These are phyloP conservation scores for Nymphicus hollandicus DNA, from an alignment of 2,113 vertebrate genomes.

Conservation along the genomic window DNA sequence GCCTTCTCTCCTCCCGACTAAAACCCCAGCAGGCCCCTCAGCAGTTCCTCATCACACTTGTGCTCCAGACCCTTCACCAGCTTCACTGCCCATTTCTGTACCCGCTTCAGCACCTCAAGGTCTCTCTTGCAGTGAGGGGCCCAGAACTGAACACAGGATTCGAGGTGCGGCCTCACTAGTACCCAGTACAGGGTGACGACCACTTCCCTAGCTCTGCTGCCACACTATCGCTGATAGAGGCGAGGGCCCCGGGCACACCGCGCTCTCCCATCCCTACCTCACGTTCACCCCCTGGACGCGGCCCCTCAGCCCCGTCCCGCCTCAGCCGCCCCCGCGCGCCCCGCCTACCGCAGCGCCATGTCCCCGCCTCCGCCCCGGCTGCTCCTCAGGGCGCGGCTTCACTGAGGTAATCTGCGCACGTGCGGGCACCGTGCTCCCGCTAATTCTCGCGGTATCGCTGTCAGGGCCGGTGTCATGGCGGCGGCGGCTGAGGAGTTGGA, in stretches of 20 bases:
- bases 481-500: conserved; percentile 84
- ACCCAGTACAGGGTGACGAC: no score
- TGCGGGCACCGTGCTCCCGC: fast-evolving
- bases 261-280: not conserved
- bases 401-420: not conserved
- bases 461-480: conserved; percentile 68
- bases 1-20: not conserved
- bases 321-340: not conserved
- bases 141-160: not conserved
- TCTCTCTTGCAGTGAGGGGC: not conserved
- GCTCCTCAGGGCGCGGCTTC: not conserved
- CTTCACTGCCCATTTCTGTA: not conserved
- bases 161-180: not conserved
- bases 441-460: not conserved
- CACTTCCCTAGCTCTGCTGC: not conserved
- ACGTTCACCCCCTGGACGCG: fast-evolving
- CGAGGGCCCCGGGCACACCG: not conserved
- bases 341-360: conserved; percentile 7
- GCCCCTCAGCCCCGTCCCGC: not conserved
- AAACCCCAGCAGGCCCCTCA: not conserved
- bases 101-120: not conserved
- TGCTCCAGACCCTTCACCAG: not conserved
- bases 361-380: not conserved
- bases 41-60: no score
- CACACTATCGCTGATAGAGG: no score